phyloP scores from a whole-genome alignment of 2,888 invertebrate genomes.

The Cosmorhoe ocellata region DNA sequence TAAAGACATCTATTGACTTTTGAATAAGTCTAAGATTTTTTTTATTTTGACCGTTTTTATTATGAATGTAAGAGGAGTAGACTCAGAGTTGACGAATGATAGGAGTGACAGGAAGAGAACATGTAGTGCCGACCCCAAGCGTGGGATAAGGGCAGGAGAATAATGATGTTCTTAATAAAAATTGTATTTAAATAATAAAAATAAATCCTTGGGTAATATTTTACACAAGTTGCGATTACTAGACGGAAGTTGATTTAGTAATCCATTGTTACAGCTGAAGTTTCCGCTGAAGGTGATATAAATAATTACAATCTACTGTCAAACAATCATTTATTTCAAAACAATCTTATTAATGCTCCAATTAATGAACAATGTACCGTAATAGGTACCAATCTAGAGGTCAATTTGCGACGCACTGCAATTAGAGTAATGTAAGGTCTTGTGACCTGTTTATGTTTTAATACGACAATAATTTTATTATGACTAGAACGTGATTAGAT shows the following conservation, averaged over 20 bases:
- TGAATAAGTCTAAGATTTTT: too few species aligned
- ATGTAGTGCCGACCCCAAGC: too few species aligned
- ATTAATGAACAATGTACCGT: conserved; percentile 14
- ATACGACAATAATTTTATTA: conserved; percentile 33
- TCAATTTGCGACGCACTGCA: conserved; percentile 12
- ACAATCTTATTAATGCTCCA: conserved; percentile 1
- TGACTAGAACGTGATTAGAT: conserved; percentile 27
- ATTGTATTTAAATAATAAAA: too few species aligned
- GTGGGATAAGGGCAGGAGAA: too few species aligned
- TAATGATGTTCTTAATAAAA: too few species aligned
- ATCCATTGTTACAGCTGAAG: conserved; percentile 2
- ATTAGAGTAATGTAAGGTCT: conserved; percentile 25
- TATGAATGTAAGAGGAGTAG: too few species aligned
- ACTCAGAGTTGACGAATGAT: too few species aligned
- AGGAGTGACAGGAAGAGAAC: too few species aligned
- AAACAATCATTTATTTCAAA: neutral
- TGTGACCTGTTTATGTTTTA: conserved; percentile 30
- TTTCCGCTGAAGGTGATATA: neutral
- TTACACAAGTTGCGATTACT: neutral
- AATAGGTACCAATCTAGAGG: conserved; percentile 3
- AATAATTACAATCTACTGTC: neutral
- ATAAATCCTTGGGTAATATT: too few species aligned
- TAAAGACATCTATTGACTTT: too few species aligned
- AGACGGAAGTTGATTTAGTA: conserved; percentile 1
- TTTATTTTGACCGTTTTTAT: too few species aligned